Percentiles rank a stretch among this genome's conserved stretches.
phyloP scores from a whole-genome alignment of 2,888 invertebrate species.

The Heliconius cydno region DNA sequence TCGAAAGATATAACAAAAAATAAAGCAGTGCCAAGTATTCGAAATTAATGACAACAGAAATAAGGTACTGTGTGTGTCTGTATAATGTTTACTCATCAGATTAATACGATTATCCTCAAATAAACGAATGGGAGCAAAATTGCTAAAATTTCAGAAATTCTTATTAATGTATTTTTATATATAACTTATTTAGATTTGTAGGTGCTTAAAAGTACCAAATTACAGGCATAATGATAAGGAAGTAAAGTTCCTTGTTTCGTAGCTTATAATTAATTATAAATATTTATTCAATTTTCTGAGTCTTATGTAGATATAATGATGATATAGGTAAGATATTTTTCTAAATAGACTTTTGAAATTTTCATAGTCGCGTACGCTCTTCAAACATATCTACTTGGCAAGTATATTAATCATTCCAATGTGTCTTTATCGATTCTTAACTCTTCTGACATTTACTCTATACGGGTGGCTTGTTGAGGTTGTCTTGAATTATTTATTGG shows the following conservation, averaged over 20 bases:
- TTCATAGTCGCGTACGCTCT: constrained; percentile 64
- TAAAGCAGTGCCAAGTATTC: constrained; percentile 34
- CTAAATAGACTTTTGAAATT: constrained; percentile 45
- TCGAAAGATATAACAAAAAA: constrained; percentile 6
- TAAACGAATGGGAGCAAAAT: constrained; percentile 75
- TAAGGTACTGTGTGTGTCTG: constrained; percentile 42
- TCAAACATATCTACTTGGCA: constrained; percentile 72
- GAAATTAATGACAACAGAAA: constrained; percentile 65
- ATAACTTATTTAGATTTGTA: constrained; percentile 30
- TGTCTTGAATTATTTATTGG: constrained; percentile 14
- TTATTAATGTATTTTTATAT: constrained; percentile 42
- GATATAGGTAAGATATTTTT: constrained; percentile 38
- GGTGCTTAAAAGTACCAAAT: constrained; percentile 38
- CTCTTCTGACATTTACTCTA: constrained; percentile 26
- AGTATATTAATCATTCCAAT: constrained; percentile 78
- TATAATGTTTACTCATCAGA: constrained; percentile 50
- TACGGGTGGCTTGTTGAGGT: constrained; percentile 19
- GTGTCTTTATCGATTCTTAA: constrained; percentile 49
- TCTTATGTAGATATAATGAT: constrained; percentile 36
- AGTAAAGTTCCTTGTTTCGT: constrained; percentile 28
- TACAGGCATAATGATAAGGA: constrained; percentile 21
- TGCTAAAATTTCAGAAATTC: constrained; percentile 52
- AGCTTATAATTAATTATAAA: constrained; percentile 29
- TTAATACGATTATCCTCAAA: constrained; percentile 52
- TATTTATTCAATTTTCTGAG: constrained; percentile 23